These are phyloP conservation scores for Tachuris rubrigastra DNA, from an alignment of 2,113 vertebrate species.

Conservation along the genomic window DNA sequence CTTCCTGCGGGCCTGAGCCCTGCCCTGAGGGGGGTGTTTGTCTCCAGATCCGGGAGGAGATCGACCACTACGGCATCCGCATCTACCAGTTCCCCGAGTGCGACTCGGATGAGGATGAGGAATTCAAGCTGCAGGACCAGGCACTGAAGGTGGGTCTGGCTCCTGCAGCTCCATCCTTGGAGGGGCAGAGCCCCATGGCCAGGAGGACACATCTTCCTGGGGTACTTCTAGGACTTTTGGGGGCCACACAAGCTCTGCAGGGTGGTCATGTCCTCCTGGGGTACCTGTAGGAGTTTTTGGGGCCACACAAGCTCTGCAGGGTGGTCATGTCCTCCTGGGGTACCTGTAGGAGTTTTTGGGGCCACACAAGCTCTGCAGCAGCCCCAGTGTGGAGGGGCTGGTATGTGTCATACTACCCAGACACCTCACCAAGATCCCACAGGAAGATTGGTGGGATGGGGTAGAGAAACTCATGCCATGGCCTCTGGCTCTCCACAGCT, in stretches of 20 bases:
- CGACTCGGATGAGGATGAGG: conserved; percentile 96
- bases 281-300: too few species aligned
- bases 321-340: too few species aligned
- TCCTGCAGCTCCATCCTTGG: background rate
- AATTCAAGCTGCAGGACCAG: conserved; percentile 95
- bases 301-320: background rate
- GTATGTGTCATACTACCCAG: background rate
- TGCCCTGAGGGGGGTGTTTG: background rate
- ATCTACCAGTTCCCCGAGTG: conserved; percentile 98
- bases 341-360: too few species aligned
- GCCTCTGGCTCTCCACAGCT: background rate
- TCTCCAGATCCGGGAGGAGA: conserved; percentile 91
- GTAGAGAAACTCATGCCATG: background rate
- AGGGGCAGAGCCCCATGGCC: background rate
- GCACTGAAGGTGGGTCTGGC: conserved; percentile 85
- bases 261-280: too few species aligned
- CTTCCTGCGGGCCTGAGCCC: background rate
- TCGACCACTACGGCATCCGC: conserved; percentile 90
- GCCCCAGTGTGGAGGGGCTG: background rate
- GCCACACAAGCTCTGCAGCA: background rate
- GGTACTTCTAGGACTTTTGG: background rate
- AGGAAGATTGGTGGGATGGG: background rate
- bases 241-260: accelerated
- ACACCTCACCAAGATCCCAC: accelerated
- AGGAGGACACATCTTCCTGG: accelerated